Base-by-base conservation (phyloP, 2,113 vertebrate genomes). In the Callionymus lyra region DNA sequence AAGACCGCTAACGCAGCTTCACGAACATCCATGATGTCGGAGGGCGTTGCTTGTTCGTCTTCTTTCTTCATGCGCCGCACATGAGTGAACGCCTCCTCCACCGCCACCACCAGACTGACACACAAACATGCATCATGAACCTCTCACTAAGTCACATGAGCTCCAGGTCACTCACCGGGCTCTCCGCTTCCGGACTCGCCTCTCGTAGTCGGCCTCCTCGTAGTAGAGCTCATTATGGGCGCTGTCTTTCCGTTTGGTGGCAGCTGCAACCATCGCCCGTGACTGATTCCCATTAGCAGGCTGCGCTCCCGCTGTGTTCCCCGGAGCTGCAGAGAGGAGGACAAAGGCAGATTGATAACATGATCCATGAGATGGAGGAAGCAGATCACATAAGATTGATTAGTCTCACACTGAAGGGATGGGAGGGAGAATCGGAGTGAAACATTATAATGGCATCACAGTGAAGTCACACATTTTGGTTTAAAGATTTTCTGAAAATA, bases 61-160 rank as follows among this genome's bases (percentile, higher is more conserved):
- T 94, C 93, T 63, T 97, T 91, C 63, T 84, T 84, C 36, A 94
- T 84, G n/a, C 89, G 88, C 34, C 90, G 87, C 54, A 98, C 90
- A 43, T 97, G 94, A 31, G 91, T 89, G 79, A 98, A 98, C 10
- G 94, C 93, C 63, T 97, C 92, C 67, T 98, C 93, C 36, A 97
- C 93, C 0, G 94, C 90, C 35, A 97, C 91, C 63, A 96, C 89
- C 47, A 98, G 83, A 79, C 94, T 98, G 72, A 38, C 35, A 17
- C 17, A 12, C 35, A 34, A 1, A 46, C 31, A 58, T 31, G 49
- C 31, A 36, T 13, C 18, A 31, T 17, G n/a, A 33, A 16, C 36
- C 19, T 31, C 19, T 2, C 38, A 12, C 13, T n/a, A 37, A 1
- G 35, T 13, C 10, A 38, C 14, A n/a, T 8, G 9, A 27, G 27